Conservation (phyloP, 2,113 vertebrate species). For the Pseudorectes ferrugineus region DNA sequence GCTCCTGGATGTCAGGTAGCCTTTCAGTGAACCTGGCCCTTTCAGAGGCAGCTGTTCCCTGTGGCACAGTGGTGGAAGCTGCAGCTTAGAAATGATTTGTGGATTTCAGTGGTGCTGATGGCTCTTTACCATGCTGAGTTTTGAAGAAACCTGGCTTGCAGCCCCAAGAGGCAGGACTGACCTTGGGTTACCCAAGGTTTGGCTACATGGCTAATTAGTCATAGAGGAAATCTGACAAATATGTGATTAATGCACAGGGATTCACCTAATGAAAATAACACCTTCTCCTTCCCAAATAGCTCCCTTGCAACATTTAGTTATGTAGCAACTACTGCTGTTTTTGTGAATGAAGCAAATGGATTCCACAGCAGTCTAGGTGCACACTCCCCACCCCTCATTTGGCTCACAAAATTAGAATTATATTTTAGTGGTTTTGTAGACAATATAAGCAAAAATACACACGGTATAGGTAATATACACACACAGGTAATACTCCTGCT, state of each 20-base stretch:
- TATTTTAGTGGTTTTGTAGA: not conserved
- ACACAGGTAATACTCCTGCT: not conserved
- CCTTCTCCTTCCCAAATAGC: not conserved
- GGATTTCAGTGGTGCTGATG: not conserved
- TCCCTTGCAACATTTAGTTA: not conserved
- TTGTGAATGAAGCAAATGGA: not conserved
- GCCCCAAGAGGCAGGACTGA: not conserved
- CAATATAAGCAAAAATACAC: not conserved
- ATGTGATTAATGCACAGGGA: not conserved
- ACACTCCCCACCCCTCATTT: accelerated
- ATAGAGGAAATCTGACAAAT: not conserved
- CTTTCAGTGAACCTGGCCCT: not conserved
- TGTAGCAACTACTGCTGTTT: not conserved
- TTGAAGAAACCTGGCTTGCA: not conserved
- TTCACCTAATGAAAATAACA: not conserved
- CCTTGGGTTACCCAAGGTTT: not conserved
- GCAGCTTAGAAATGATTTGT: not conserved
- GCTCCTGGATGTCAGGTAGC: not conserved
- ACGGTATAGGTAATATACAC: accelerated
- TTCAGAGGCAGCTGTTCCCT: not conserved
- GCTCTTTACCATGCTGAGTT: not conserved
- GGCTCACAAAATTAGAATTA: not conserved
- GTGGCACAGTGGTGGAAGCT: not conserved
- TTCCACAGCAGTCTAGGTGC: not conserved
- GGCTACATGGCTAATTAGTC: not conserved